Evolutionary conservation across 2,113 vertebrate species (phyloP).

Genomic region (Cyprinodon brontotheroides): DNA sequence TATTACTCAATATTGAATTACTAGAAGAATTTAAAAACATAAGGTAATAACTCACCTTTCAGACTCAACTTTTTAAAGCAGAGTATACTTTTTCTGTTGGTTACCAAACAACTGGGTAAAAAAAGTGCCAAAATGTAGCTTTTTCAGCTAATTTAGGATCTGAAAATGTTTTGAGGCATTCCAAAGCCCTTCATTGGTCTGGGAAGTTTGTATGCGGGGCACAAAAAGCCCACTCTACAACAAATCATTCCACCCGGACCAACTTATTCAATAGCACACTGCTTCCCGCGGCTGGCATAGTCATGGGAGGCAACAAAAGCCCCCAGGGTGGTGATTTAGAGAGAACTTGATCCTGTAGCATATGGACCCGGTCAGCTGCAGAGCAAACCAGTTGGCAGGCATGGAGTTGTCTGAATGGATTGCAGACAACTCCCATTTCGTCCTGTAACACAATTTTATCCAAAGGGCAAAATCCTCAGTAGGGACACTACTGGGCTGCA

Average conservation of each 20-base stretch:
- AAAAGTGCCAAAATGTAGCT: background rate
- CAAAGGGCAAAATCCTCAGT: no score
- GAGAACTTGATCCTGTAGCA: constrained; percentile 61
- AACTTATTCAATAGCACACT: constrained; percentile 36
- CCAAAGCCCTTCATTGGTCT: constrained; percentile 28
- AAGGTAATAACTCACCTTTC: background rate
- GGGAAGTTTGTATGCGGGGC: constrained; percentile 43
- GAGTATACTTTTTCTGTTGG: background rate
- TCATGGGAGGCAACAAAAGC: constrained; percentile 42
- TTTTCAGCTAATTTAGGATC: constrained; percentile 4
- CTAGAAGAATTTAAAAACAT: background rate
- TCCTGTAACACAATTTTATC: no score
- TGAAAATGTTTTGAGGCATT: constrained; percentile 22
- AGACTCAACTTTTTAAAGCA: background rate
- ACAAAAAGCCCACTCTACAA: constrained; percentile 48
- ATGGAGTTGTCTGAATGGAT: background rate
- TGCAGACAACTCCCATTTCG: no score
- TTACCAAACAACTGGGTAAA: background rate
- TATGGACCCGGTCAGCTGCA: constrained; percentile 38
- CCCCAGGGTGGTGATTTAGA: constrained; percentile 45
- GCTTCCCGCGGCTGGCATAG: constrained; percentile 37
- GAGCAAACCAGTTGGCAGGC: constrained; percentile 19
- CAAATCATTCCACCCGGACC: constrained; percentile 47
- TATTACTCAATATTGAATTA: background rate
- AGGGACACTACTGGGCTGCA: no score